These are phyloP conservation scores for Rana temporaria DNA, from an alignment of 2,113 vertebrate species.

Conservation along the genomic window DNA sequence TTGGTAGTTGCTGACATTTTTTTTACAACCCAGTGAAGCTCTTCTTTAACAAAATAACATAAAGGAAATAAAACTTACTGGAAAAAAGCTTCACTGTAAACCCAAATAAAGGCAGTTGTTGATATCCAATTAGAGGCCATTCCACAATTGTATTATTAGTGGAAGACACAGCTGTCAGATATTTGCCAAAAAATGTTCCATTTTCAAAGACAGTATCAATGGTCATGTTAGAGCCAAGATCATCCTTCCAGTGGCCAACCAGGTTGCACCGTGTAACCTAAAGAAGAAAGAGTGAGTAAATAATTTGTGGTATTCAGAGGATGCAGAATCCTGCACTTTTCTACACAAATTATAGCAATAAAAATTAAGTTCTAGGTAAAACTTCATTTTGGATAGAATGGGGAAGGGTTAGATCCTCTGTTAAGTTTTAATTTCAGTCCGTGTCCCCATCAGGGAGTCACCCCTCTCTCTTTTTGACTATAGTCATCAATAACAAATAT, in stretches of 20 bases:
- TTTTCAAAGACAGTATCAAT: neutral
- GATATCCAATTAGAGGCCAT: conserved; percentile 4
- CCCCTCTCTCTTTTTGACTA: too few relatives aligned
- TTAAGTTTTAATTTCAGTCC: too few relatives aligned
- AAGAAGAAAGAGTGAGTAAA: neutral
- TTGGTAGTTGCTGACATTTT: too few relatives aligned
- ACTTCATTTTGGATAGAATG: too few relatives aligned
- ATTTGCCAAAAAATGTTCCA: neutral
- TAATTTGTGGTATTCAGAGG: neutral
- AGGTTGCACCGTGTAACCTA: neutral
- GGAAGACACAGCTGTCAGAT: conserved; percentile 6
- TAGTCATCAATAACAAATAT: too few relatives aligned
- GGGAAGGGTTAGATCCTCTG: too few relatives aligned
- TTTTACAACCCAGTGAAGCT: too few relatives aligned
- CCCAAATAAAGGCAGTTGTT: conserved; percentile 11
- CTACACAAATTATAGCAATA: too few relatives aligned
- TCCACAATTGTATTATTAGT: neutral
- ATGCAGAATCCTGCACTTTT: too few relatives aligned
- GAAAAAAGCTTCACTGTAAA: conserved; percentile 4
- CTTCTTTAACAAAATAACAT: neutral
- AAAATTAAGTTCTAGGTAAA: neutral
- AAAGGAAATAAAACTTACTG: conserved; percentile 8
- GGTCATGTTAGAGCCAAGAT: conserved; percentile 32
- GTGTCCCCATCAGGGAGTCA: too few relatives aligned
- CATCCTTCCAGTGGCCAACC: conserved; percentile 11